Evolutionary conservation across 2,888 invertebrate species (phyloP), one percentile per base, ranked within the genome.

Genomic region (Meghimatium bilineatum): DNA sequence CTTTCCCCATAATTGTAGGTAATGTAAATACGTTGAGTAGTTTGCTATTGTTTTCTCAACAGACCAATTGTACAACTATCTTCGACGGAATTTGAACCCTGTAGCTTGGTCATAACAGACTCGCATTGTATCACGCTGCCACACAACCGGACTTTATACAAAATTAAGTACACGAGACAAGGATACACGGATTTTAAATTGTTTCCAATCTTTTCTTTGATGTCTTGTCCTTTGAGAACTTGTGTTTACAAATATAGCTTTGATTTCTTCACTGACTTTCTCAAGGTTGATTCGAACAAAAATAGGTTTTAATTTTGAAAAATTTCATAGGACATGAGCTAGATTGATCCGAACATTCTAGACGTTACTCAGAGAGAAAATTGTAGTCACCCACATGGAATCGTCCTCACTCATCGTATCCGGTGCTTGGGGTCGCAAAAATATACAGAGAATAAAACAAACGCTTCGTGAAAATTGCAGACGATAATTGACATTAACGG

Each of bases 401-500:
- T 77, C 12, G n/a, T 63, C 60, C 26, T 60, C 60, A 60, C 34
- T 29, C 8, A 49, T 20, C 34, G 23, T 29, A 56, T n/a, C 29
- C n/a, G n/a, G 44, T 44, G 1, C n/a, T 49, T 36, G 12, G n/a
- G 77, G n/a, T n/a, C 36, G 63, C 63, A 77, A 77, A 77, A 38
- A 63, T 63, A 77, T 77, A n/a, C 20, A 77, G 34, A 32, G 14
- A 63, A 63, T 77, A 63, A 63, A 63, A 77, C 77, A 77, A 77
- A 63, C 77, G 17, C n/a, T 80, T 72, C 56, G 1, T 56, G 36
- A 36, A 69, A 34, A 71, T 80, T 80, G 80, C 69, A 56, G 80
- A 71, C 80, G 72, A 71, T 72, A 80, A 72, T 52, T 52, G 69
- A 79, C 67, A 67, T 78, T 66, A 67, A 44, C 78, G 26, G n/a